Conservation (phyloP, 1,140 invertebrate genomes). For the Ceratina japonica region DNA sequence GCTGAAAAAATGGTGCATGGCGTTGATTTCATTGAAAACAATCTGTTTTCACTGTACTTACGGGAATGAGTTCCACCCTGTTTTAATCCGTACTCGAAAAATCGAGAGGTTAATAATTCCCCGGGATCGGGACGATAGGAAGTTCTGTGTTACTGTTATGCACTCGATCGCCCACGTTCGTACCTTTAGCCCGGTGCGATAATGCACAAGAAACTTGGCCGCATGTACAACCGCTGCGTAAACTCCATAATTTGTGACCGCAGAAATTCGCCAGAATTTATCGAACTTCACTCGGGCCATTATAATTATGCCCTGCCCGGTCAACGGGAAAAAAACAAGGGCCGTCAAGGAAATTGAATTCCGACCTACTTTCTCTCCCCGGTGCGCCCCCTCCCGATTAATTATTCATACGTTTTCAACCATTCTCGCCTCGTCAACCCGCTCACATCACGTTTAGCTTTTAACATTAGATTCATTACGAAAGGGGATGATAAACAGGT, state of each 20-base stretch:
- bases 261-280: slow-evolving; percentile 28
- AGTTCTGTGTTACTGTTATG: neutral
- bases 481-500: too few relatives aligned
- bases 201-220: slow-evolving; percentile 19
- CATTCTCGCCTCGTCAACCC: neutral
- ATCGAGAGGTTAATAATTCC: neutral
- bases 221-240: neutral
- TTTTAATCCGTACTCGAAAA: neutral
- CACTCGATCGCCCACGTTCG: neutral
- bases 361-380: neutral
- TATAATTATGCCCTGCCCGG: slow-evolving; percentile 14
- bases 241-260: neutral
- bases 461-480: neutral
- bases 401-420: neutral
- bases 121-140: neutral
- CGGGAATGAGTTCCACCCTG: too few relatives aligned
- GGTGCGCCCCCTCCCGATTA: neutral
- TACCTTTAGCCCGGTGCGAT: slow-evolving; percentile 21
- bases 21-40: too few relatives aligned
- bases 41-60: too few relatives aligned
- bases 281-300: neutral
- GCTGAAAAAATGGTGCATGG: too few relatives aligned
- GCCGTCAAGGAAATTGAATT: slow-evolving; percentile 20
- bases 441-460: neutral
- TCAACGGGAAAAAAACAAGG: neutral